phyloP scores from a whole-genome alignment of 2,888 invertebrate genomes.

The Himalopsyche tibetana region DNA sequence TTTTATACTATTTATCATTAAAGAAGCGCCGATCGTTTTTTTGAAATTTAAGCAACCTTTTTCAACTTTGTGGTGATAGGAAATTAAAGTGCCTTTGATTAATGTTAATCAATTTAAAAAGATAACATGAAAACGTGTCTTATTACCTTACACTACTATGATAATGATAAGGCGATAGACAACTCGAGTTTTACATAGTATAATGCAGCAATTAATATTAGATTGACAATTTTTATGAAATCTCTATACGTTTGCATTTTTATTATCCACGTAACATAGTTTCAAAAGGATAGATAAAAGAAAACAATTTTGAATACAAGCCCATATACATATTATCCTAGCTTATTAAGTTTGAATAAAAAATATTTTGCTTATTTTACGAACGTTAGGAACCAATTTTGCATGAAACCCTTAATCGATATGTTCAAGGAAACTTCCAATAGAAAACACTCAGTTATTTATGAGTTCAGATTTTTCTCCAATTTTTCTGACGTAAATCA shows the following conservation, averaged over 20 bases:
- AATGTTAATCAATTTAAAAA: not conserved
- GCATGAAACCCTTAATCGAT: not conserved
- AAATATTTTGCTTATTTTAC: too few species aligned
- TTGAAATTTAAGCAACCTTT: not conserved
- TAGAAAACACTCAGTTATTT: slow-evolving; percentile 4
- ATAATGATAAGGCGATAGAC: slow-evolving; percentile 6
- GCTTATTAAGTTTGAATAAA: too few species aligned
- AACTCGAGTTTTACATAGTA: too few species aligned
- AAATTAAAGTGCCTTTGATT: not conserved
- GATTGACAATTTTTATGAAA: too few species aligned
- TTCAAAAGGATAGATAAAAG: too few species aligned
- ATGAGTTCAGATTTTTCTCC: slow-evolving; percentile 2
- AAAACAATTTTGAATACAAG: too few species aligned
- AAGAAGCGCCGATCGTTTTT: not conserved
- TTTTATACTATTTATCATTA: too few species aligned
- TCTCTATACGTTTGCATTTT: too few species aligned
- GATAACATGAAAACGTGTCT: slow-evolving; percentile 48
- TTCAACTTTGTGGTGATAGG: not conserved
- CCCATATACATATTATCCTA: too few species aligned
- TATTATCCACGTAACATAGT: too few species aligned
- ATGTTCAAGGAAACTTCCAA: not conserved
- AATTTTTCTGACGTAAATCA: slow-evolving; percentile 29
- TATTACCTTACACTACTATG: slow-evolving; percentile 38
- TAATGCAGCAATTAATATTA: too few species aligned
- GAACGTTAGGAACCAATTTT: too few species aligned